Evolutionary conservation across 2,797 vertebrate genomes (phyloP).

Genomic region (Toxotes lorentzi): DNA sequence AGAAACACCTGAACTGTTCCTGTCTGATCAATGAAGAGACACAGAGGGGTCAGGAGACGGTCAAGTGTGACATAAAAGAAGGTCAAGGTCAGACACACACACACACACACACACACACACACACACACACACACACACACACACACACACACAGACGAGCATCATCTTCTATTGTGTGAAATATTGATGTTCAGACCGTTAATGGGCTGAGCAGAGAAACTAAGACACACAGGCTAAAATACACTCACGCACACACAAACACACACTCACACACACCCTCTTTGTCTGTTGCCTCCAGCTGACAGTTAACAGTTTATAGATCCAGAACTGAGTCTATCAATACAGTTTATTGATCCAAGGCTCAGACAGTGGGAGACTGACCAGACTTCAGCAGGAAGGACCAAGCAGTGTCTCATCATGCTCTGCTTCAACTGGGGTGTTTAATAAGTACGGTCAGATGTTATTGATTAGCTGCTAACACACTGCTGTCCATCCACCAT

Average conservation of each 20-base stretch:
- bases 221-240: neutral
- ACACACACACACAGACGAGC: neutral
- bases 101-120: neutral
- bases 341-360: constrained; percentile 59
- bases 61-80: neutral
- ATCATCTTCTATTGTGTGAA: constrained; percentile 30
- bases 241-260: constrained; percentile 5
- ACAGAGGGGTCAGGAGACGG: neutral
- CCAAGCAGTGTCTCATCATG: constrained; percentile 45
- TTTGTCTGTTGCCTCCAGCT: constrained; percentile 6
- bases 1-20: neutral
- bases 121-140: constrained; percentile 13
- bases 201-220: neutral
- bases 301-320: constrained; percentile 32
- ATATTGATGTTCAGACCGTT: constrained; percentile 24
- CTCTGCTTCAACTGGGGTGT: constrained; percentile 14
- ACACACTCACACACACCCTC: neutral
- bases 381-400: constrained; percentile 38
- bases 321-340: constrained; percentile 36
- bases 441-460: neutral
- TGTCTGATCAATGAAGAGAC: neutral
- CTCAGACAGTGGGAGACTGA: constrained; percentile 52
- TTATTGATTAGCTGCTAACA: constrained; percentile 26
- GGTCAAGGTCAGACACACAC: constrained; percentile 23
- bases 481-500: neutral